Evolutionary conservation across 35 echinoderm and acorn worm species (phyloP).

Genomic region (Ophioderma brevispina): DNA sequence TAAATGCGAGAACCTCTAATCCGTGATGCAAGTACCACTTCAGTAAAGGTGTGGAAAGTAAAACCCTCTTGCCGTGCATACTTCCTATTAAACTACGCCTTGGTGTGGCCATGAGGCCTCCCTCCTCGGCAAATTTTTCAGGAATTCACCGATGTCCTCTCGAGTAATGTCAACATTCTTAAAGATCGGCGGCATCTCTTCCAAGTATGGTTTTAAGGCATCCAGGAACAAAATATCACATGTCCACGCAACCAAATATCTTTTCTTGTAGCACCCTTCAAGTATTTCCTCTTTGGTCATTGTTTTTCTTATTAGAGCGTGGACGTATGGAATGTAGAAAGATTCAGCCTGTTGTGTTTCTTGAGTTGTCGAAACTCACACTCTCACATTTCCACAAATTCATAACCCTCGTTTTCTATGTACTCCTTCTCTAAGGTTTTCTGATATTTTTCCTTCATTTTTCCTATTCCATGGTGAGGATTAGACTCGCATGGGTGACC

Average conservation of each 20-base stretch:
- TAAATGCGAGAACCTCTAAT: slow-evolving; percentile 1
- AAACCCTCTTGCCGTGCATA: slow-evolving; percentile 24
- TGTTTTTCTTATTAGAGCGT: not conserved
- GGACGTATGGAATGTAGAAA: not conserved
- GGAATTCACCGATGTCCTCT: slow-evolving; percentile 41
- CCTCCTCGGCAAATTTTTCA: slow-evolving; percentile 26
- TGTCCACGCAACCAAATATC: slow-evolving; percentile 33
- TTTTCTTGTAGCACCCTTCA: not conserved
- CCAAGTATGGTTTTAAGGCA: not conserved
- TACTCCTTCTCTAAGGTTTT: not conserved
- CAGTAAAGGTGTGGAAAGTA: slow-evolving; percentile 44
- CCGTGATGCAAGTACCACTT: slow-evolving; percentile 52
- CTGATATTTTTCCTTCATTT: too few species aligned
- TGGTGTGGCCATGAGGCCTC: slow-evolving; percentile 3
- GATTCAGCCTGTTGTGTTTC: not conserved
- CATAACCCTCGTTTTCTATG: slow-evolving; percentile 9
- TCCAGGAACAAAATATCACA: slow-evolving; percentile 51
- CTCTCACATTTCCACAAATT: slow-evolving; percentile 49
- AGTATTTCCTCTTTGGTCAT: not conserved
- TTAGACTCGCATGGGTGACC: not conserved
- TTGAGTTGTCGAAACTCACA: slow-evolving; percentile 15
- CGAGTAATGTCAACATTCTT: slow-evolving; percentile 43
- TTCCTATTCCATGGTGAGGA: not conserved
- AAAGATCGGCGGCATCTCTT: slow-evolving; percentile 52
- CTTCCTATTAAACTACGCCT: slow-evolving; percentile 34